Evolutionary conservation across 1,140 invertebrate genomes (phyloP).

Genomic region (Orchestia grillus): DNA sequence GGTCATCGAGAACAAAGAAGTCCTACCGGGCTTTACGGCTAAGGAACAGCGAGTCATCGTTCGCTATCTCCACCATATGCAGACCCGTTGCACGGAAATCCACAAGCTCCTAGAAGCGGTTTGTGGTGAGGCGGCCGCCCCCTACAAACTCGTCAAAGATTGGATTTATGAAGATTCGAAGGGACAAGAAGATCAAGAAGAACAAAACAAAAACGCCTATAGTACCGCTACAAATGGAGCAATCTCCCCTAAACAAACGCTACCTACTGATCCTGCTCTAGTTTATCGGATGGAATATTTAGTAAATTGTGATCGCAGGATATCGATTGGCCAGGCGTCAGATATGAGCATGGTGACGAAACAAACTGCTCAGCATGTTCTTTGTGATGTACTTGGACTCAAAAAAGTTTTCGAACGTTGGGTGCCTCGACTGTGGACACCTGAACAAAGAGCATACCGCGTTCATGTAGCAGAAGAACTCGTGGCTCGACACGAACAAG

Average conservation of each 20-base stretch:
- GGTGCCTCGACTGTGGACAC: slow-evolving; percentile 58
- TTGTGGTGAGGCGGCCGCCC: slow-evolving; percentile 44
- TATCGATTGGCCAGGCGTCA: slow-evolving; percentile 40
- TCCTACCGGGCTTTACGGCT: slow-evolving; percentile 39
- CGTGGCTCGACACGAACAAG: slow-evolving; percentile 9
- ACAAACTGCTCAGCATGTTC: slow-evolving; percentile 25
- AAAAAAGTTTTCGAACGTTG: slow-evolving; percentile 58
- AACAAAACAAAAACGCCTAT: slow-evolving; percentile 40
- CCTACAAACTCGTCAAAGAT: slow-evolving; percentile 46
- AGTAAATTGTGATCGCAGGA: slow-evolving; percentile 49
- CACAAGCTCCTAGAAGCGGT: slow-evolving; percentile 51
- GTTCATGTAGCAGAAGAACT: slow-evolving; percentile 56
- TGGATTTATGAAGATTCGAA: slow-evolving; percentile 44
- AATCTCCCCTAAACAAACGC: slow-evolving; percentile 29
- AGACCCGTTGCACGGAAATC: slow-evolving; percentile 44
- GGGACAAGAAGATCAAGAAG: slow-evolving; percentile 48
- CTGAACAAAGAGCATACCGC: slow-evolving; percentile 55
- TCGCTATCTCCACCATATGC: slow-evolving; percentile 54
- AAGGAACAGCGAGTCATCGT: slow-evolving; percentile 57
- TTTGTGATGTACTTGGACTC: slow-evolving; percentile 51
- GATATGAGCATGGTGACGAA: slow-evolving; percentile 53
- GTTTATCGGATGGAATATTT: slow-evolving; percentile 56
- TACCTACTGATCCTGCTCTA: slow-evolving; percentile 56
- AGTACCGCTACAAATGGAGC: slow-evolving; percentile 44
- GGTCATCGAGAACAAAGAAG: slow-evolving; percentile 1